Evolutionary conservation across 2,797 vertebrate genomes (phyloP).

Genomic region (Melanotaenia pygmaea): DNA sequence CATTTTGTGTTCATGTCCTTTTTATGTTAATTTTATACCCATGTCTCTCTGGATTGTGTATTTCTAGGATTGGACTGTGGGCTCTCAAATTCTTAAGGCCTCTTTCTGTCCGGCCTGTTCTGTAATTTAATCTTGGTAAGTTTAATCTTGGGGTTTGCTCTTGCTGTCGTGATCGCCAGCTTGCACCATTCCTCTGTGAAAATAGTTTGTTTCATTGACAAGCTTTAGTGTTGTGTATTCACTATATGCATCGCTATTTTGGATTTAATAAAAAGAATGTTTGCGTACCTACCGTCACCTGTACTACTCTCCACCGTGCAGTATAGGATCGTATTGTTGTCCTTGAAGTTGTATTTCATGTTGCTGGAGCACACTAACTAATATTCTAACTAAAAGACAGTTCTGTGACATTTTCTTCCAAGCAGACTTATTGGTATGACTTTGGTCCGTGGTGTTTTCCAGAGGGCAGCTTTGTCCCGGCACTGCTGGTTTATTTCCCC

Average conservation of each 20-base stretch:
- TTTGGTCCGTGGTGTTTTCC: slow-evolving; percentile 25
- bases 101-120: neutral
- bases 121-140: neutral
- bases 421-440: neutral
- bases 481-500: slow-evolving; percentile 49
- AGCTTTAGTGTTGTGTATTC: neutral
- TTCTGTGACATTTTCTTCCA: slow-evolving; percentile 2
- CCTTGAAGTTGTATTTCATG: neutral
- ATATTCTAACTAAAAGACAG: slow-evolving; percentile 9
- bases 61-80: neutral
- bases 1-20: neutral
- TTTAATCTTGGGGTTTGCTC: neutral
- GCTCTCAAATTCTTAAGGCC: neutral
- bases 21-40: too few species aligned
- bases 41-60: too few species aligned
- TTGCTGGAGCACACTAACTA: neutral
- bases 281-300: neutral
- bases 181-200: neutral
- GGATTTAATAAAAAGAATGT: too few species aligned
- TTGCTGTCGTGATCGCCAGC: neutral
- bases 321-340: neutral
- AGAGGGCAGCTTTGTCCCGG: slow-evolving; percentile 54
- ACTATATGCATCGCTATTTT: neutral
- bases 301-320: neutral
- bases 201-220: neutral